Evolutionary conservation across 2,113 vertebrate species (phyloP).

Genomic region (Sylvia atricapilla): DNA sequence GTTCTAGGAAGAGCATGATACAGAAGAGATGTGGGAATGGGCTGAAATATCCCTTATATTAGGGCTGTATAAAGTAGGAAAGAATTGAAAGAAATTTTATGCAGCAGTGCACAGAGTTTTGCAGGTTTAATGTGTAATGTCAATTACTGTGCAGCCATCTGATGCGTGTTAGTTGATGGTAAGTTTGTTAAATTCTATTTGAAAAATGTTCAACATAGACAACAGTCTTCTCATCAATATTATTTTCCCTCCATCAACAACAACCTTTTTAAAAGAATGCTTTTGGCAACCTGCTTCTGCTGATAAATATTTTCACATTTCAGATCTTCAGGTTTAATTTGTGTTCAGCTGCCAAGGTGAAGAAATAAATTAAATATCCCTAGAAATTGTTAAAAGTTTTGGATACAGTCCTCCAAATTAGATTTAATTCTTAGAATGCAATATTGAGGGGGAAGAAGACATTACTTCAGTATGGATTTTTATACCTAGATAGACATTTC

Average conservation of each 20-base stretch:
- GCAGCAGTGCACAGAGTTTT: slow-evolving; percentile 72
- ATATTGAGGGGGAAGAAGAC: not conserved
- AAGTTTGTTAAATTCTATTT: slow-evolving; percentile 75
- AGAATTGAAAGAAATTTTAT: slow-evolving; percentile 70
- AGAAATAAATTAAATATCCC: not conserved
- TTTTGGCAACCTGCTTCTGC: not conserved
- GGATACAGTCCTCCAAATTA: not conserved
- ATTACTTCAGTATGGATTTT: not conserved
- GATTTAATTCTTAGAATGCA: not conserved
- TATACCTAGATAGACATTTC: not conserved
- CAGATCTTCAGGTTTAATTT: not conserved
- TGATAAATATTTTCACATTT: not conserved
- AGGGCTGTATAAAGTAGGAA: slow-evolving; percentile 72
- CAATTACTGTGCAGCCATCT: slow-evolving; percentile 53
- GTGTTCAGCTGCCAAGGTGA: not conserved
- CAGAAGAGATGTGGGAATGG: slow-evolving; percentile 66
- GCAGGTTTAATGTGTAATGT: slow-evolving; percentile 57
- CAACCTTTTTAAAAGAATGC: slow-evolving; percentile 19
- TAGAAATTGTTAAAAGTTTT: not conserved
- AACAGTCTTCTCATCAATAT: slow-evolving; percentile 62
- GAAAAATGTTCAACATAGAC: slow-evolving; percentile 64
- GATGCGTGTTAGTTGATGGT: slow-evolving; percentile 71
- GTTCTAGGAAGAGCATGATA: slow-evolving; percentile 29
- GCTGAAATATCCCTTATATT: slow-evolving; percentile 74
- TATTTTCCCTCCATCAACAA: slow-evolving; percentile 37